A percentile compares a stretch with the other conserved stretches of the same genome.
Conservation (phyloP, 2,113 vertebrate species). For the Tringa solitaria region DNA sequence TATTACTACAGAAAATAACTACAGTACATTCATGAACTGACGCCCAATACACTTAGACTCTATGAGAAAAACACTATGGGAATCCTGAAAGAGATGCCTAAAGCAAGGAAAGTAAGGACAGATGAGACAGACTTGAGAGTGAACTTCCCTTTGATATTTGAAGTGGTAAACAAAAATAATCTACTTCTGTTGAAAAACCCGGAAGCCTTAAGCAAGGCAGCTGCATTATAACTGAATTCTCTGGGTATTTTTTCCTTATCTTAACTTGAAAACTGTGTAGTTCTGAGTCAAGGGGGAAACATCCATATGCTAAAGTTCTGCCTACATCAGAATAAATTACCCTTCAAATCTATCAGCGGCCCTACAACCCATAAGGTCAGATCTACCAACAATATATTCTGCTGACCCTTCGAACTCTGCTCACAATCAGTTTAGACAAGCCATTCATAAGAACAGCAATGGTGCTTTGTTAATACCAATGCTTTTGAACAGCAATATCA, state of each 20-base stretch:
- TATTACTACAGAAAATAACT: background rate
- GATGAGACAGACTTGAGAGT: background rate
- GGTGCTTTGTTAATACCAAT: background rate
- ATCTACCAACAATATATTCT: background rate
- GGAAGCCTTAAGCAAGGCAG: background rate
- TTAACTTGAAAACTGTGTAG: background rate
- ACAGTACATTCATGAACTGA: background rate
- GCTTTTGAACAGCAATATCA: background rate
- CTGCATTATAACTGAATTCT: background rate
- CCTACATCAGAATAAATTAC: background rate
- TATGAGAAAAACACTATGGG: background rate
- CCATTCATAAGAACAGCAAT: background rate
- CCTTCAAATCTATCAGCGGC: background rate
- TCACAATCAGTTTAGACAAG: background rate
- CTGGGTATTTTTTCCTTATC: background rate
- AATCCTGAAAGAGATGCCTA: background rate
- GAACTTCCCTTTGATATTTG: background rate
- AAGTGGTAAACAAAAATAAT: background rate
- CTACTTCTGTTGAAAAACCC: background rate
- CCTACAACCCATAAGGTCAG: background rate
- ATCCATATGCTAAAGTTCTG: background rate
- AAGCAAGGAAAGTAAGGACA: background rate
- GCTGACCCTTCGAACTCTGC: background rate
- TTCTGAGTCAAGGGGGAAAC: background rate
- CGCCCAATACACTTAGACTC: background rate